These are phyloP conservation scores for Siniperca chuatsi DNA, from an alignment of 2,113 vertebrate species.

Conservation along the genomic window DNA sequence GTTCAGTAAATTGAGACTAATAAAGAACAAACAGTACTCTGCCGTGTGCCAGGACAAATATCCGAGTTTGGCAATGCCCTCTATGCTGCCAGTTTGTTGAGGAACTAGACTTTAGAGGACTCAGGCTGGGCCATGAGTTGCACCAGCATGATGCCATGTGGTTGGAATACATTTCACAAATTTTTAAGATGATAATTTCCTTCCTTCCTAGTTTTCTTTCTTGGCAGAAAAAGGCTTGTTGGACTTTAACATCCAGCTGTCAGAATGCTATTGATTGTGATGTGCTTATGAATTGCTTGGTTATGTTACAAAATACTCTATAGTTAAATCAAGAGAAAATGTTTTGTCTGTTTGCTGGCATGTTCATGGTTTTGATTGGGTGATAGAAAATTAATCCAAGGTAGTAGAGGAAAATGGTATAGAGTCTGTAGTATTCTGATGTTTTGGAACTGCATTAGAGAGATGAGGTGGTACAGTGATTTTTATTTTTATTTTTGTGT, in stretches of 20 bases:
- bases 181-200: conserved; percentile 19
- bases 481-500: too few species aligned
- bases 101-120: conserved; percentile 20
- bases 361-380: background rate
- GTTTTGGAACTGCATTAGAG: background rate
- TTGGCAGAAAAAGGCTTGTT: conserved; percentile 1
- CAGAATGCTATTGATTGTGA: background rate
- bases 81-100: background rate
- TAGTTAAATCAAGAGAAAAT: background rate
- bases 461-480: background rate
- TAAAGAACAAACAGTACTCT: background rate
- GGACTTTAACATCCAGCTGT: conserved; percentile 5
- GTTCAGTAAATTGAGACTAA: background rate
- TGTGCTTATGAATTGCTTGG: background rate
- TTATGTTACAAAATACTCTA: background rate
- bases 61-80: conserved; percentile 5
- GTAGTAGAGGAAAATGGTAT: background rate
- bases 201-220: background rate
- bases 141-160: conserved; percentile 26
- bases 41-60: conserved; percentile 15
- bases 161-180: background rate
- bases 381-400: background rate
- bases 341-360: background rate
- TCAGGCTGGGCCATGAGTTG: conserved; percentile 8
- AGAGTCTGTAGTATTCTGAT: background rate